phyloP scores from a whole-genome alignment of 2,888 invertebrate genomes.

The Zhuqinia jingwanae region DNA sequence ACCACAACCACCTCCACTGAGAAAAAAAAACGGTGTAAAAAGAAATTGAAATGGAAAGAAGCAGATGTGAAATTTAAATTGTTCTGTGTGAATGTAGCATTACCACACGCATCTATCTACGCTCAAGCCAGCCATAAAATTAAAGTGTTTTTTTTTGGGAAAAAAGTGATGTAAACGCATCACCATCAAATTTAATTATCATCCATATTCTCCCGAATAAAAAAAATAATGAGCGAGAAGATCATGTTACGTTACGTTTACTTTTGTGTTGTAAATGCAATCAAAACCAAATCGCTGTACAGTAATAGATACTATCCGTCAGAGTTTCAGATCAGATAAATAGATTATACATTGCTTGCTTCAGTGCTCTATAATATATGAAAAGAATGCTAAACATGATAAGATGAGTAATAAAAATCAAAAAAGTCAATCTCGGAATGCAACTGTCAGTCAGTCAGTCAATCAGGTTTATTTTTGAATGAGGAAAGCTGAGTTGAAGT shows the following conservation, averaged over 20 bases:
- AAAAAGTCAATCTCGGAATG: background rate
- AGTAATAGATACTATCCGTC: background rate
- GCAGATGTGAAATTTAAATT: slow-evolving; percentile 56
- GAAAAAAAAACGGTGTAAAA: background rate
- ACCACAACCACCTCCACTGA: too few relatives aligned
- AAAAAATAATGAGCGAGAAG: slow-evolving; percentile 8
- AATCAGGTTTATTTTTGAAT: background rate
- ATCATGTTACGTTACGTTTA: too few relatives aligned
- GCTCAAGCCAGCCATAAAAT: slow-evolving; percentile 57
- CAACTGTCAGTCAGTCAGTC: slow-evolving; percentile 57
- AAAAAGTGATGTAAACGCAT: slow-evolving; percentile 39
- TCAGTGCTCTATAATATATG: background rate
- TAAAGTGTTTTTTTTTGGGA: slow-evolving; percentile 57
- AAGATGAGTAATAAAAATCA: background rate
- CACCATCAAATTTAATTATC: slow-evolving; percentile 71
- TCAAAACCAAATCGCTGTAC: background rate
- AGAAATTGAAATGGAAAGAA: background rate
- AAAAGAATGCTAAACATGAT: background rate
- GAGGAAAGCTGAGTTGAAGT: too few relatives aligned
- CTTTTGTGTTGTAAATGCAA: too few relatives aligned
- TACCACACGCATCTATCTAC: background rate
- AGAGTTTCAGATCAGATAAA: slow-evolving; percentile 27
- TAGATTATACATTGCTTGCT: background rate
- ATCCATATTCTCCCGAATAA: slow-evolving; percentile 31
- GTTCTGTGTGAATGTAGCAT: background rate